Percentiles rank a stretch among this genome's conserved stretches.
Conservation (phyloP, 2,113 vertebrate species). For the Dasyurus viverrinus region DNA sequence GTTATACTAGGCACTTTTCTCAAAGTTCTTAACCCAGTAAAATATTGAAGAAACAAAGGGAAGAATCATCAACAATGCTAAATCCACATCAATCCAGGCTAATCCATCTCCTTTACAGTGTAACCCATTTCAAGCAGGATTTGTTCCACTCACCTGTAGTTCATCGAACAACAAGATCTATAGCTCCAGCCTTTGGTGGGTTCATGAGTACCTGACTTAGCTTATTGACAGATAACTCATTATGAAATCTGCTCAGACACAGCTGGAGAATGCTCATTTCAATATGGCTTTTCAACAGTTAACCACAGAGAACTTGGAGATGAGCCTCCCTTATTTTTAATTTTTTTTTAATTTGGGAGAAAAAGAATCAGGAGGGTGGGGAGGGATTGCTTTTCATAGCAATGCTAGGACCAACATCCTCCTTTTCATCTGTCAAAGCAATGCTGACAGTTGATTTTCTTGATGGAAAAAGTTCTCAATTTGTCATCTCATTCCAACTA, state of each 20-base stretch:
- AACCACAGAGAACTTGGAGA: not conserved
- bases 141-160: not conserved
- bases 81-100: not conserved
- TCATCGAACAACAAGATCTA: not conserved
- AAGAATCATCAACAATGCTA: not conserved
- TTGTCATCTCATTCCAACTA: constrained; percentile 61
- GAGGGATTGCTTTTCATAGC: constrained; percentile 42
- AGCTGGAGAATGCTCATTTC: constrained; percentile 61
- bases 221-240: constrained; percentile 43
- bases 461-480: constrained; percentile 43
- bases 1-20: not conserved
- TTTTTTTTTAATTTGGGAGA: not conserved
- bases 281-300: constrained; percentile 63
- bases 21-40: not conserved
- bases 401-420: constrained; percentile 37
- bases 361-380: constrained; percentile 31
- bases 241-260: constrained; percentile 68
- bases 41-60: not conserved
- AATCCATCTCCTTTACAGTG: not conserved
- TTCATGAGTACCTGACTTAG: not conserved
- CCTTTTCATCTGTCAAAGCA: constrained; percentile 51
- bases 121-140: fast-evolving
- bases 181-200: not conserved
- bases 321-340: not conserved
- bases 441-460: constrained; percentile 61